Conservation (phyloP, 2,797 vertebrate species). For the Clarias pachynema region DNA sequence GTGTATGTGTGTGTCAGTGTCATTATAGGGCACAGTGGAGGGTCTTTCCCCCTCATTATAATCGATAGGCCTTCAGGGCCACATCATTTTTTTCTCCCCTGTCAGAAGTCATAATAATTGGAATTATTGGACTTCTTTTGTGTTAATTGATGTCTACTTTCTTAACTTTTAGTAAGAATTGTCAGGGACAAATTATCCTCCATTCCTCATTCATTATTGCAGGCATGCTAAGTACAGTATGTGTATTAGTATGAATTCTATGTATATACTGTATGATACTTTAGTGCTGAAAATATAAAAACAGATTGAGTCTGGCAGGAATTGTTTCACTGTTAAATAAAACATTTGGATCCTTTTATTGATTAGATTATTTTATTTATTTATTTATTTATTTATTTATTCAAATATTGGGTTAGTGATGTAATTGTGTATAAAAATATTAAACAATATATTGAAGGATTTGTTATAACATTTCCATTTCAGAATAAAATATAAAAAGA, state of each 20-base stretch:
- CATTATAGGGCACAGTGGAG: not conserved
- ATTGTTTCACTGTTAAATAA: not conserved
- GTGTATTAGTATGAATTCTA: not conserved
- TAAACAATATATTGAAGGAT: not conserved
- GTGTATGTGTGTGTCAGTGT: not conserved
- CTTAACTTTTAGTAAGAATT: not conserved
- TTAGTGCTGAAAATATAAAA: not conserved
- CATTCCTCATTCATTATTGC: not conserved
- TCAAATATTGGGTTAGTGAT: not conserved
- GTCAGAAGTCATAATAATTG: conserved; percentile 16
- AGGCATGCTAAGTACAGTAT: not conserved
- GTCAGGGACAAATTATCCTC: not conserved
- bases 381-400: not conserved
- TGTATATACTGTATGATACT: too few relatives aligned
- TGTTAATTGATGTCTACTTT: not conserved
- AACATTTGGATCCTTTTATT: not conserved
- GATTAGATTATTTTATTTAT: not conserved
- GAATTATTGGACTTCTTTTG: not conserved
- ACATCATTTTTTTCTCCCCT: not conserved
- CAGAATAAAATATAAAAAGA: not conserved
- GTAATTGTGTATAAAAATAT: not conserved
- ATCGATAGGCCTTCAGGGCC: conserved; percentile 6
- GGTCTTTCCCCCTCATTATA: conserved; percentile 9
- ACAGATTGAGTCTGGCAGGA: not conserved
- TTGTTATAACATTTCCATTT: not conserved